Evolutionary conservation across 2,113 vertebrate genomes (phyloP), one percentile per base, ranked within the genome.

Genomic region (Cephalopterus ornatus): DNA sequence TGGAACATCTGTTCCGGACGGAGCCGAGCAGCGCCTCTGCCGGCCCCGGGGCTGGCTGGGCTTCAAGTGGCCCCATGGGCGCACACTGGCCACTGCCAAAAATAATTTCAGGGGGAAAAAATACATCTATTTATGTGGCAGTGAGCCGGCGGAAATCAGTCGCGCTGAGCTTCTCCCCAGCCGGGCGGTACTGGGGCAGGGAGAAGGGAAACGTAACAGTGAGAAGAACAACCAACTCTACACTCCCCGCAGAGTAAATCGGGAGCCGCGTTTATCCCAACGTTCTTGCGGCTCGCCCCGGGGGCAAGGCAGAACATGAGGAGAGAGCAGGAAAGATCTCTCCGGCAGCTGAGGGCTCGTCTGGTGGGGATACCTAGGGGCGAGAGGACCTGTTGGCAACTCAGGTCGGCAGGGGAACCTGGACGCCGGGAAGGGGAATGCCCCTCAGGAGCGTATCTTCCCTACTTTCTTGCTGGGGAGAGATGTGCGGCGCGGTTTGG

Each of bases 401-500:
- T 70, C 46, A 18, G 61, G 28, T 12, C 7, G 27, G 14, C 30
- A 18, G 26, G 42, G 52, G 13, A 76, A 14, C 39, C 39, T 46
- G 26, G 17, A 39, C 4, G 8, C 33, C 14, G 26, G 16, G 17
- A 47, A 27, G 47, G 32, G 6, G 14, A 67, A 92, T 33, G 15
- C 6, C 3, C n/a, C 24, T 18, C 33, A 33, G 15, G 23, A 41
- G 2, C 18, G 8, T 24, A 58, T 63, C 21, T 88, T 79, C 35
- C 47, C 21, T 9, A 1, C 5, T 70, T 74, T 15, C n/a, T 37
- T 42, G 11, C 30, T 58, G 52, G 41, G 71, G 49, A 66, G 24
- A 35, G 17, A 8, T 32, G 20, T 3, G 10, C 24, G n/a, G 7
- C 0, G 1, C 11, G n/a, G 8, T 33, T 79, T 37, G 71, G 28